Evolutionary conservation across 2,113 vertebrate species (phyloP), one percentile per base, ranked within the genome.

Genomic region (Spea multiplicata): DNA sequence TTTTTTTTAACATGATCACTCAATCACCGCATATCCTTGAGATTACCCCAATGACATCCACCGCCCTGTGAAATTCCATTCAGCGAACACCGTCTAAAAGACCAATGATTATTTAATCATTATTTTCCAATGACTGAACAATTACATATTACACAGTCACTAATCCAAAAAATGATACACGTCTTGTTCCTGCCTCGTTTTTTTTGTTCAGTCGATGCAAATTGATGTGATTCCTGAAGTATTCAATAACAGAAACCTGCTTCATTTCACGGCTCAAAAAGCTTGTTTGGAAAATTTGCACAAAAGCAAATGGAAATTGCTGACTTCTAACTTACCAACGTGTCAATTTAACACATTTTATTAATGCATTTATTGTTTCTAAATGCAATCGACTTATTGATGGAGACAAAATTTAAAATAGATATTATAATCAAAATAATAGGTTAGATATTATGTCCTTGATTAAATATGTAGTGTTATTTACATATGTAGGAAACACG

Each of bases 41-140:
- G 5, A 66, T 66, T 46, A 50, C 5, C 0, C 17, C 4, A 2
- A 9, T 66, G 67, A 69, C 67, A 69, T 49, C 49, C 46, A 69
- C 49, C 16, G 7, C 61, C 66, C 61, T 16, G 30, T 44, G 16
- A 61, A 66, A 66, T 14, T 44, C 47, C 65, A 3, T 47, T n/a
- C 46, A 17, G 16, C 17, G 44, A 44, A 52, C 12, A 9, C 66
- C 50, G 66, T 75, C 73, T 47, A 75, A 64, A 45, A 74, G 13
- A 12, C 45, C 59, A 12, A 75, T 49, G 44, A 52, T 5, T 52
- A 10, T 66, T 64, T 74, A 62, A 74, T 73, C 71, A 61, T 16
- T 64, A 47, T 49, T 62, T 74, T 49, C 59, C 57, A 74, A 30
- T 74, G 72, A 74, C 13, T 64, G 44, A 74, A 9, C 57, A 74